Evolutionary conservation across 2,888 invertebrate genomes (phyloP).

Genomic region (Aphelenchoides bicaudatus): DNA sequence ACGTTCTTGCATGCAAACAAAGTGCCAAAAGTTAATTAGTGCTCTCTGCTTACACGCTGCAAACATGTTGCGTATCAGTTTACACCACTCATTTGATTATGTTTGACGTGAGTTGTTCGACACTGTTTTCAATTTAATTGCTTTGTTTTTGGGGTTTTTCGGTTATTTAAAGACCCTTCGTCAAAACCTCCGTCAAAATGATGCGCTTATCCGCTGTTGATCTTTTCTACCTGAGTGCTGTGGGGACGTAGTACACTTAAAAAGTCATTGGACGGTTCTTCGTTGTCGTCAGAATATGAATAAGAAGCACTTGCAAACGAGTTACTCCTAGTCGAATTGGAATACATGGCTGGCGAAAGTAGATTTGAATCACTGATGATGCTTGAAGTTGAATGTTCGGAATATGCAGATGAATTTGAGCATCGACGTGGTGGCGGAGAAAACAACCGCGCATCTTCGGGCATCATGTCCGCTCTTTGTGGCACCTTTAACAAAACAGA

Average conservation of each 20-base stretch:
- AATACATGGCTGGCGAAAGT: constrained; percentile 39
- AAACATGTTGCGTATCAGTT: too few species aligned
- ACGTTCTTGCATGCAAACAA: too few species aligned
- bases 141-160: too few species aligned
- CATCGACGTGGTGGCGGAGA: constrained; percentile 53
- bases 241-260: constrained; percentile 37
- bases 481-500: constrained; percentile 28
- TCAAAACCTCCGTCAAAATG: neutral
- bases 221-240: constrained; percentile 45
- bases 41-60: too few species aligned
- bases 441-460: constrained; percentile 29
- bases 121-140: too few species aligned
- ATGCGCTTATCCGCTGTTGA: neutral
- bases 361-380: constrained; percentile 54
- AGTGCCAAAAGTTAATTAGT: too few species aligned
- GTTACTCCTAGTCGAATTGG: neutral
- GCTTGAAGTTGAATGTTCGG: constrained; percentile 43
- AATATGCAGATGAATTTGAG: constrained; percentile 45
- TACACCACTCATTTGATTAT: too few species aligned
- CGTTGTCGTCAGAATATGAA: constrained; percentile 36
- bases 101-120: too few species aligned
- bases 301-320: constrained; percentile 27
- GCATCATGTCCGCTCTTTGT: constrained; percentile 17
- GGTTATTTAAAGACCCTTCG: too few species aligned
- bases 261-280: constrained; percentile 42